phyloP scores from a whole-genome alignment of 2,113 vertebrate genomes.

The Seriola quinqueradiata region DNA sequence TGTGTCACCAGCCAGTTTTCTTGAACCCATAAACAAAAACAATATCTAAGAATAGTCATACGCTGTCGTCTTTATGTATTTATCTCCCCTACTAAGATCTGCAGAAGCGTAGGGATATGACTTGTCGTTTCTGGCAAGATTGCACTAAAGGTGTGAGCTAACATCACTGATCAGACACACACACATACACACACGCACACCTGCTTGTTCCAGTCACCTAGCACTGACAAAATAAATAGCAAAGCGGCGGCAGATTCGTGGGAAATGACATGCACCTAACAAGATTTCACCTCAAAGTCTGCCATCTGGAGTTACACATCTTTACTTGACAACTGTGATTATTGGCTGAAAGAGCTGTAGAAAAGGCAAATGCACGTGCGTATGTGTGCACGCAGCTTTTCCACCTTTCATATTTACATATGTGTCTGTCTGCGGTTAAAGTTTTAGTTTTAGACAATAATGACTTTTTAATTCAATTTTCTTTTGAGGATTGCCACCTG shows the following conservation, averaged over 20 bases:
- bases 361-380: neutral
- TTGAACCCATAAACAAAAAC: conserved; percentile 15
- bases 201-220: conserved; percentile 20
- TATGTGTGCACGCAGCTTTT: neutral
- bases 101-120: conserved; percentile 21
- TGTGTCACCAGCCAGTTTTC: conserved; percentile 46
- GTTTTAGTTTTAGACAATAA: conserved; percentile 5
- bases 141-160: conserved; percentile 38
- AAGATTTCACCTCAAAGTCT: conserved; percentile 48
- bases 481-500: conserved; percentile 47
- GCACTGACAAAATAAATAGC: conserved; percentile 46
- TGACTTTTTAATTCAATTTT: conserved; percentile 15
- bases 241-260: conserved; percentile 18
- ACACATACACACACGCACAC: conserved; percentile 22
- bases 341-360: conserved; percentile 23
- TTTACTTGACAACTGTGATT: conserved; percentile 32
- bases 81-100: conserved; percentile 20
- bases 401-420: neutral
- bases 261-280: conserved; percentile 49
- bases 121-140: conserved; percentile 51
- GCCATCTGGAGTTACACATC: conserved; percentile 37
- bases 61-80: neutral
- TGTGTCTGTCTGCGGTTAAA: neutral
- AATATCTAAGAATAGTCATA: conserved; percentile 38
- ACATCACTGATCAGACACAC: conserved; percentile 29